A percentile compares a stretch with the other conserved stretches of the same genome.
These are phyloP conservation scores for Caenorhabditis sinica DNA, from an alignment of 2,888 invertebrate genomes.

Conservation along the genomic window DNA sequence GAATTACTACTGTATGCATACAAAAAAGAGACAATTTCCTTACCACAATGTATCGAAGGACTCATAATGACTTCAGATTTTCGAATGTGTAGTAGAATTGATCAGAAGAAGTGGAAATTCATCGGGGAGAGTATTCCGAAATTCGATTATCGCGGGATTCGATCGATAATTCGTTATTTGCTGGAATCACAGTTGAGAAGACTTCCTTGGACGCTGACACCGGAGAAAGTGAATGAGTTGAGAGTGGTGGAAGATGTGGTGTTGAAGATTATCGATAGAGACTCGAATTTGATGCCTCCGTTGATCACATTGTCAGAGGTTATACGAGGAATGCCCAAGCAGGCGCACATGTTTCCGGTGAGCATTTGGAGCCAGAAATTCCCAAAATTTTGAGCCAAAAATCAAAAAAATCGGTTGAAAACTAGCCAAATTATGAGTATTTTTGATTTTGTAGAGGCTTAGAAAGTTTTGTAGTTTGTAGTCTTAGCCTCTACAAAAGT, in stretches of 20 bases:
- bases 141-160: slow-evolving; percentile 69
- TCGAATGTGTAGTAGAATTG: slow-evolving; percentile 54
- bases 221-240: slow-evolving; percentile 58
- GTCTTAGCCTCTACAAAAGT: too few relatives aligned
- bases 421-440: too few relatives aligned
- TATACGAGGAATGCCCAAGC: slow-evolving; percentile 53
- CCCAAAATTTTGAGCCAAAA: background rate
- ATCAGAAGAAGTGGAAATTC: slow-evolving; percentile 61
- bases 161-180: slow-evolving; percentile 54
- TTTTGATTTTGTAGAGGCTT: too few relatives aligned
- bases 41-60: slow-evolving; percentile 48
- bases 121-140: slow-evolving; percentile 59
- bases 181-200: slow-evolving; percentile 55
- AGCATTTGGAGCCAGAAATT: background rate
- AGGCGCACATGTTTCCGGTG: slow-evolving; percentile 70
- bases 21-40: slow-evolving; percentile 35
- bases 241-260: slow-evolving; percentile 58
- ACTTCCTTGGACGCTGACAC: slow-evolving; percentile 45
- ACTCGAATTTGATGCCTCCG: slow-evolving; percentile 68
- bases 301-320: slow-evolving; percentile 73
- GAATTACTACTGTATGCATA: slow-evolving; percentile 39
- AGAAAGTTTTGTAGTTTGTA: too few relatives aligned
- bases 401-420: too few relatives aligned
- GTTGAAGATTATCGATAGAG: slow-evolving; percentile 67
- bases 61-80: slow-evolving; percentile 70